phyloP scores from a whole-genome alignment of 2,113 vertebrate genomes.

The Pelobates fuscus region DNA sequence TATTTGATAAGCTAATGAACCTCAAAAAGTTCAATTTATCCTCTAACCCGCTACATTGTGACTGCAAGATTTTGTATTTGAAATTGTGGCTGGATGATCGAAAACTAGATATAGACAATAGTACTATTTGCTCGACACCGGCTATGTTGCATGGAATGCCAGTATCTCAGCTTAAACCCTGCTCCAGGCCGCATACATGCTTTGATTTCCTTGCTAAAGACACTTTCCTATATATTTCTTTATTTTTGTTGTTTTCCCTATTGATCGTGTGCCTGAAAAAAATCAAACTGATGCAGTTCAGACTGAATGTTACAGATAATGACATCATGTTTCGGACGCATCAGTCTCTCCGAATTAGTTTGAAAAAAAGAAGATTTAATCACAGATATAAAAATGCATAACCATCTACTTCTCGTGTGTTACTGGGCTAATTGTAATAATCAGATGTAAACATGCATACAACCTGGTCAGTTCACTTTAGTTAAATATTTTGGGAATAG shows the following conservation, averaged over 20 bases:
- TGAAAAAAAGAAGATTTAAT: conserved; percentile 29
- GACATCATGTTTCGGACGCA: conserved; percentile 21
- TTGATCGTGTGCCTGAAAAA: conserved; percentile 64
- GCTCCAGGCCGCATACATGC: conserved; percentile 45
- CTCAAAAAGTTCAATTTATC: conserved; percentile 65
- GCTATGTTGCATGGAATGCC: conserved; percentile 56
- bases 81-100: conserved; percentile 70
- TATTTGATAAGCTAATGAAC: conserved; percentile 63
- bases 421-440: no score
- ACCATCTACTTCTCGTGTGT: no score
- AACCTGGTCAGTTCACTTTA: no score
- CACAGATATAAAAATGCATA: neutral
- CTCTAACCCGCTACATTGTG: conserved; percentile 75
- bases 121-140: conserved; percentile 63
- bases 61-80: conserved; percentile 71
- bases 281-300: conserved; percentile 60
- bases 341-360: neutral
- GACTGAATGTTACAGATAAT: conserved; percentile 59
- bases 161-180: conserved; percentile 61
- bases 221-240: conserved; percentile 24
- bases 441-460: no score
- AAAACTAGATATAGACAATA: conserved; percentile 32
- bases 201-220: conserved; percentile 43
- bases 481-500: no score
- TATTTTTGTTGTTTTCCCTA: conserved; percentile 61